Base-by-base conservation (phyloP, 2,888 invertebrate species). In the Plebejus anna region DNA sequence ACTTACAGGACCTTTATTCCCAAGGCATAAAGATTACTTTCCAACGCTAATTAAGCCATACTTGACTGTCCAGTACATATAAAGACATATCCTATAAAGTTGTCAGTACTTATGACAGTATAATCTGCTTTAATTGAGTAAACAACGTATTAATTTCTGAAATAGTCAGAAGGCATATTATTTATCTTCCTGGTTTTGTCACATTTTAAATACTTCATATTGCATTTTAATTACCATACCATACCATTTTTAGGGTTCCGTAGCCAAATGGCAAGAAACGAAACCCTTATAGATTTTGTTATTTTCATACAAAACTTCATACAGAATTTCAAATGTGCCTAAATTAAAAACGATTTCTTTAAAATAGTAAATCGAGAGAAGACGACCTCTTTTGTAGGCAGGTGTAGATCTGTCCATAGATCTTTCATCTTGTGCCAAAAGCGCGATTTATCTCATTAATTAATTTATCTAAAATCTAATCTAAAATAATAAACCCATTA, bases 371-470 rank as follows among this genome's bases (percentile, higher is more conserved):
- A 59, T 59, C 2, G 55, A 28, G 9, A 28, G 11, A 66, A 11
- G 28, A 9, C 28, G 66, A 66, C 32, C 66, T 66, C 66, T 36
- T 66, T 32, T 32, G 13, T 16, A 32, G 32, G 66, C 13, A 66
- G 61, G 7, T 66, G 32, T 36, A 36, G 66, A 66, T 13, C 66
- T 4, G 2, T 13, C 1, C 32, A 32, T 11, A 61, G 61, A 22
- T 32, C 32, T 32, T 32, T 32, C 2, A 66, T 66, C 61, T 66
- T 32, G 13, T 32, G 32, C 11, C 28, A 32, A 36, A 66, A 66
- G 66, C 66, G 66, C 13, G 66, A 66, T 66, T 66, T 66, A 66
- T 66, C 4, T 32, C 66, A 66, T 66, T 66, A 66, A 66, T 66
- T 36, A 66, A 66, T 11, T 66, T 66, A 66, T 66, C 66, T 16